phyloP scores from a whole-genome alignment of 1,140 invertebrate genomes.

The Amyelois transitella region DNA sequence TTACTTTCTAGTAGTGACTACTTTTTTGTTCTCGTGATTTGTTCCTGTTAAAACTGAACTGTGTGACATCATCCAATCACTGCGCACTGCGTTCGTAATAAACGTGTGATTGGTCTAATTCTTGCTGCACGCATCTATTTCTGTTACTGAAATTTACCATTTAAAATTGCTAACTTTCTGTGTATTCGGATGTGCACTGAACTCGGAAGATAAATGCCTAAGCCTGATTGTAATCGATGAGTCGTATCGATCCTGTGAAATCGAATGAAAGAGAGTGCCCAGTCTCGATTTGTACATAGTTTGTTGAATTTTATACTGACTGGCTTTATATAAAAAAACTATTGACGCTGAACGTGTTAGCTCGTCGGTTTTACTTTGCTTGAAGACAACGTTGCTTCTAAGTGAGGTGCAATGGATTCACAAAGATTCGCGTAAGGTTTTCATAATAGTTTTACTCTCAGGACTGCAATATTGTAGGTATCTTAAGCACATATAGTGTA shows the following conservation, averaged over 20 bases:
- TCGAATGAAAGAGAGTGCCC: not conserved
- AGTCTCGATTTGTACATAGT: slow-evolving; percentile 3
- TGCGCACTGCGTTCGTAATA: no score
- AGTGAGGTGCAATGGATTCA: not conserved
- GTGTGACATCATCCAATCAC: no score
- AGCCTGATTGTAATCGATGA: not conserved
- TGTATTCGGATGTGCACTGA: not conserved
- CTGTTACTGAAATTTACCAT: no score
- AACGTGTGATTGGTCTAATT: no score
- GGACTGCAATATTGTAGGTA: not conserved
- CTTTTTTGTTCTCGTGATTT: no score
- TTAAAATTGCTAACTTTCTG: no score
- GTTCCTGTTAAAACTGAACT: no score
- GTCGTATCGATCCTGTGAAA: not conserved
- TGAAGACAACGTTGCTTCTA: not conserved
- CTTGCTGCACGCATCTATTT: no score
- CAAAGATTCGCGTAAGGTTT: not conserved
- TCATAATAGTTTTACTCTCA: not conserved
- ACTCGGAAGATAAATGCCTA: no score
- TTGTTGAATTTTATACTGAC: slow-evolving; percentile 3
- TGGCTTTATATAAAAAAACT: not conserved
- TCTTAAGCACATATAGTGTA: slow-evolving; percentile 1
- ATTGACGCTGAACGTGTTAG: not conserved
- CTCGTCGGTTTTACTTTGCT: not conserved
- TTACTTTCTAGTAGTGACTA: no score